phyloP scores from a whole-genome alignment of 2,888 invertebrate genomes.

The Rhagium mordax region DNA sequence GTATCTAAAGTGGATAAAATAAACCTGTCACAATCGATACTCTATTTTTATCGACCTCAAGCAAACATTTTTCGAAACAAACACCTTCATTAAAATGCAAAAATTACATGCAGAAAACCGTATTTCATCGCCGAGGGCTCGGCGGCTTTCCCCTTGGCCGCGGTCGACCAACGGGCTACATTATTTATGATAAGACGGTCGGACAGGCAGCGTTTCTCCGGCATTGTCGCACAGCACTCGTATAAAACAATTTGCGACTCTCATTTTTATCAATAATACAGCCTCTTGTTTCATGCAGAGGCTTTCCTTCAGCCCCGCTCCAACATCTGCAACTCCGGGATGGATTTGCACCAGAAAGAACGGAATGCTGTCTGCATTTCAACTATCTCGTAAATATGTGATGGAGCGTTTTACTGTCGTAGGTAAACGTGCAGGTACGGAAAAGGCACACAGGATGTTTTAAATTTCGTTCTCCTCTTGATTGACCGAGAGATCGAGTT shows the following conservation, averaged over 20 bases:
- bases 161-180: conserved; percentile 54
- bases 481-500: background rate
- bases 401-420: conserved; percentile 21
- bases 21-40: too few species aligned
- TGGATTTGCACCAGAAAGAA: conserved; percentile 52
- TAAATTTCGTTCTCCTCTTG: background rate
- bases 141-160: conserved; percentile 39
- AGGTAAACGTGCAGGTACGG: conserved; percentile 1
- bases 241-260: conserved; percentile 69
- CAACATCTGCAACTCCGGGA: conserved; percentile 39
- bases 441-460: background rate
- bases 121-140: background rate
- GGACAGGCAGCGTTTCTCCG: conserved; percentile 40
- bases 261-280: conserved; percentile 69
- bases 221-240: conserved; percentile 65
- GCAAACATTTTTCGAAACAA: background rate
- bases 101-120: background rate
- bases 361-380: conserved; percentile 58
- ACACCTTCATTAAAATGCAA: conserved; percentile 7
- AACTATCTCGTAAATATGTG: conserved; percentile 55
- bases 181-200: conserved; percentile 66
- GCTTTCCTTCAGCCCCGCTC: conserved; percentile 29
- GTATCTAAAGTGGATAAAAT: too few species aligned
- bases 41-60: too few species aligned
- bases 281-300: conserved; percentile 60